These are phyloP conservation scores for Argopecten irradians DNA, from an alignment of 1,140 invertebrate species.

Conservation along the genomic window DNA sequence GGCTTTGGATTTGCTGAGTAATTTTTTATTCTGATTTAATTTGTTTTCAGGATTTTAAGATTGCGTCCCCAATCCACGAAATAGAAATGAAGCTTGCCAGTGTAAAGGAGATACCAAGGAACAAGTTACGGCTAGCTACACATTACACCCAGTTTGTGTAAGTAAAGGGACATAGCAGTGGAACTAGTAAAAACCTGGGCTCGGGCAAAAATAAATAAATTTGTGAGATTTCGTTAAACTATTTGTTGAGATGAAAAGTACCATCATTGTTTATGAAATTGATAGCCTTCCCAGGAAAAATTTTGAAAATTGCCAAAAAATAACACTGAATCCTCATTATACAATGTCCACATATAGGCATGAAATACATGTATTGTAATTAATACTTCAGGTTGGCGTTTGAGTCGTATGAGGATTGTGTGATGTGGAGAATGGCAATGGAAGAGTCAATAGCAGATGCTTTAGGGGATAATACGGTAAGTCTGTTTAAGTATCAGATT, in stretches of 20 bases:
- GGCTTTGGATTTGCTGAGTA: background rate
- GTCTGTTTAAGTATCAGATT: too few relatives aligned
- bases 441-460: conserved; percentile 71
- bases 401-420: conserved; percentile 60
- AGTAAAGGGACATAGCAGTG: conserved; percentile 50
- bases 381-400: conserved; percentile 58
- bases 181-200: too few relatives aligned
- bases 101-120: conserved; percentile 64
- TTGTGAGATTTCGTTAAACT: too few relatives aligned
- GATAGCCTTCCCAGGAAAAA: too few relatives aligned
- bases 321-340: too few relatives aligned
- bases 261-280: too few relatives aligned
- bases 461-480: conserved; percentile 68
- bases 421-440: conserved; percentile 68
- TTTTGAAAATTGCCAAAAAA: too few relatives aligned
- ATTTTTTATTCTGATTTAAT: conserved; percentile 38
- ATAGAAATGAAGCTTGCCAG: conserved; percentile 72
- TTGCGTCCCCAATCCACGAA: conserved; percentile 68
- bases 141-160: conserved; percentile 69
- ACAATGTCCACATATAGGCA: too few relatives aligned
- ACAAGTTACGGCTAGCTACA: conserved; percentile 67
- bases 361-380: too few relatives aligned
- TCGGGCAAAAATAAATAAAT: too few relatives aligned
- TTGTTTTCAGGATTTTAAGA: conserved; percentile 66
- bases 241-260: too few relatives aligned